These are phyloP conservation scores for Chironomus riparius DNA, from an alignment of 2,888 invertebrate species.

Conservation along the genomic window DNA sequence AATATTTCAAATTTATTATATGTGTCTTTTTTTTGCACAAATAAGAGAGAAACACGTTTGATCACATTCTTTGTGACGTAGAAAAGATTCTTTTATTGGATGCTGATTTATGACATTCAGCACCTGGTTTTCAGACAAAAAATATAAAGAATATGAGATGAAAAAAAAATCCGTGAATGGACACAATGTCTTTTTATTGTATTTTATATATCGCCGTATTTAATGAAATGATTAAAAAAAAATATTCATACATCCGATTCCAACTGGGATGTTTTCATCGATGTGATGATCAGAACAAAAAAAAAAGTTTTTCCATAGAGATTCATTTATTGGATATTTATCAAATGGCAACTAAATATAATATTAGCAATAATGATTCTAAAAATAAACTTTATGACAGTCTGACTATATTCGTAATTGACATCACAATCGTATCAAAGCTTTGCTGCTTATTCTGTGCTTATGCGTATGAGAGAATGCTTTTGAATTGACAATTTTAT, in stretches of 20 bases:
- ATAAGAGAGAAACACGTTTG: conserved; percentile 24
- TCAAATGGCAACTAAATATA: background rate
- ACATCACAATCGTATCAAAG: conserved; percentile 2
- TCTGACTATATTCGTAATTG: background rate
- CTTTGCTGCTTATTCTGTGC: background rate
- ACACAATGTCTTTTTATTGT: conserved; percentile 10
- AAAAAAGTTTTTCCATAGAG: too few species aligned
- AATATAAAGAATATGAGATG: background rate
- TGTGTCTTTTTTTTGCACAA: conserved; percentile 6
- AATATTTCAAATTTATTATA: conserved; percentile 21
- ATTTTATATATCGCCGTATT: background rate
- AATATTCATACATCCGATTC: too few species aligned
- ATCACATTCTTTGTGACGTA: conserved; percentile 28
- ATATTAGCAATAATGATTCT: background rate
- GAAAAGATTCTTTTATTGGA: conserved; percentile 24
- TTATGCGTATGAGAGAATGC: too few species aligned
- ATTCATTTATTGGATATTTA: background rate
- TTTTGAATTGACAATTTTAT: too few species aligned
- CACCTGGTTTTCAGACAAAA: conserved; percentile 21
- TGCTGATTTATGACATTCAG: conserved; percentile 27
- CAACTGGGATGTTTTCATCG: too few species aligned
- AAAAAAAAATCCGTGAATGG: conserved; percentile 2
- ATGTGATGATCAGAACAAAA: too few species aligned
- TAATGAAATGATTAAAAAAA: too few species aligned
- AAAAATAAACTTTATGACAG: background rate